Base-by-base conservation (phyloP, 2,888 invertebrate species). In the Drosophila atroscutellata region DNA sequence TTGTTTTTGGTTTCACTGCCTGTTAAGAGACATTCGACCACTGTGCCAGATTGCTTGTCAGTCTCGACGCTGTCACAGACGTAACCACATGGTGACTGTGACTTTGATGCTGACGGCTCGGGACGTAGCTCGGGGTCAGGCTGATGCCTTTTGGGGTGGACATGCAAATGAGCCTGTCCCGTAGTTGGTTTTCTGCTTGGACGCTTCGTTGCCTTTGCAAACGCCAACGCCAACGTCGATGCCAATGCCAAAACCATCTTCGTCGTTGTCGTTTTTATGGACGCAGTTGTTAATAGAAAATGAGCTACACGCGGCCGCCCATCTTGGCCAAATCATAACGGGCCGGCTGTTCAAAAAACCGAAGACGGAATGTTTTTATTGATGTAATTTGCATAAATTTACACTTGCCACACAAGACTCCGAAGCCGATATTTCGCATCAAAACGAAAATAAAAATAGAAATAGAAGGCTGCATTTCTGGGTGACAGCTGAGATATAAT, bases 281-380 rank as follows among this genome's bases (percentile, higher is more conserved):
- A 75, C 86, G 78, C 90, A 89, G 90, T 89, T 89, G 90, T 89
- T 90, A 89, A 90, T 90, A 90, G 89, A 89, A 89, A 89, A 90
- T 82, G 86, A 86, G 83, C 89, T 81, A 75, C 75, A 80, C 85
- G 84, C 80, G 75, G 85, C 69, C 76, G 81, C 83, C 75, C 85
- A 82, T 72, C 87, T 87, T 85, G 81, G 87, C 78, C 80, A 77
- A 86, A 89, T 89, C 83, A 84, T 79, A 89, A 81, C 77, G 80
- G 78, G 73, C 66, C 76, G 58, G 72, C 70, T 67, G 71, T 60
- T 68, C 69, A 75, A 75, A 66, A 81, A 72, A 78, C 75, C 76
- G 72, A 82, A 75, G 85, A 81, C 85, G 79, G 80, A 90, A 89
- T 90, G 89, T 90, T 89, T 89, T 89, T 90, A 89, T 89, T 89